Evolutionary conservation across 2,888 invertebrate genomes (phyloP).

Genomic region (Anaspis maculata): DNA sequence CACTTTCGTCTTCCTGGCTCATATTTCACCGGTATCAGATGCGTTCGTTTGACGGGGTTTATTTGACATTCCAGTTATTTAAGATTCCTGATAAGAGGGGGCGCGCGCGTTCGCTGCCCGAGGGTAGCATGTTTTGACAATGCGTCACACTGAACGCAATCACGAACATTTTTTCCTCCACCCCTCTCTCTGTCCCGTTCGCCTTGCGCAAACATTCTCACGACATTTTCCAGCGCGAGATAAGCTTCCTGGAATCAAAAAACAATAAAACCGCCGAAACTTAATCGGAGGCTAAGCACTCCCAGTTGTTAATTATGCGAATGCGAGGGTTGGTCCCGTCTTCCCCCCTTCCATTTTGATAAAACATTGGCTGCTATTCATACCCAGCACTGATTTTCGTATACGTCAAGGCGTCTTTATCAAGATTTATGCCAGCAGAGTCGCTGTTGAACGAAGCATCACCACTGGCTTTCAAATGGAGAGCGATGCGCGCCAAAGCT

Average conservation of each 20-base stretch:
- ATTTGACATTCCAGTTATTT: constrained; percentile 32
- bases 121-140: constrained; percentile 29
- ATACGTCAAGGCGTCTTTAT: constrained; percentile 23
- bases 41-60: constrained; percentile 23
- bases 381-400: constrained; percentile 29
- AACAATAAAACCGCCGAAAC: too few relatives aligned
- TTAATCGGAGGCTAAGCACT: too few relatives aligned
- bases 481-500: too few relatives aligned
- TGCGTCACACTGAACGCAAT: constrained; percentile 32
- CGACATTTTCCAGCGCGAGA: too few relatives aligned
- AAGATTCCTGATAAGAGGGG: constrained; percentile 26
- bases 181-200: constrained; percentile 7
- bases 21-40: constrained; percentile 30
- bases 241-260: too few relatives aligned
- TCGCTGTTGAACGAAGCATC: too few relatives aligned
- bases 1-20: constrained; percentile 29
- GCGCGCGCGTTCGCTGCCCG: constrained; percentile 10
- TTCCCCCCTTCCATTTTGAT: constrained; percentile 17
- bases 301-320: too few relatives aligned
- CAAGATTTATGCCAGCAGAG: constrained; percentile 29
- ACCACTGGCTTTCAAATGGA: too few relatives aligned
- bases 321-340: too few relatives aligned
- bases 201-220: constrained; percentile 21
- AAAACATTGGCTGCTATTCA: constrained; percentile 27
- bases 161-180: constrained; percentile 24